Evolutionary conservation across 1,140 invertebrate species (phyloP), one percentile per base, ranked within the genome.

Genomic region (Drosophila busckii): DNA sequence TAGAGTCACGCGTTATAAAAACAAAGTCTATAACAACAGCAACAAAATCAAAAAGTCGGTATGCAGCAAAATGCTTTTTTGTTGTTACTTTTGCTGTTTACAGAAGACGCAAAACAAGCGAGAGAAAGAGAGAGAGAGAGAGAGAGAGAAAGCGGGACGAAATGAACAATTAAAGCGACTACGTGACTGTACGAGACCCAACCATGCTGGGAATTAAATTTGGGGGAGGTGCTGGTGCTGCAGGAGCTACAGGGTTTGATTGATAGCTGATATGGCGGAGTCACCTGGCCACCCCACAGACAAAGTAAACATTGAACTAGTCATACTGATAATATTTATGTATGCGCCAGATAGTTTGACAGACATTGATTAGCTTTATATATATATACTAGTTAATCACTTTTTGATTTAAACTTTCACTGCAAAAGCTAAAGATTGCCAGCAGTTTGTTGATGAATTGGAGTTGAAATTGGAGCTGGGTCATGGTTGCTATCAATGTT

Each of bases 181-280:
- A 80, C 75, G 73, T 80, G 73, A 80, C 75, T 80, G 75, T 80
- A 80, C 75, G 42, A 80, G 70, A 71, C 67, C 63, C 34, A 20
- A 54, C 38, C 38, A 59, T 64, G 41, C 40, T 52, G 32, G 40
- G 40, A 31, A 40, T 54, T 54, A 0, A 15, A 37, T 38, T 38
- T n/a, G 17, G 56, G 13, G 41, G 9, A 28, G 23, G 38, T 5
- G 12, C 17, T 17, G n/a, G 4, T 17, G 16, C 29, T 60, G 38
- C 42, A 25, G 35, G 48, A 35, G 22, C 32, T 61, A 41, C 66
- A 34, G 49, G 34, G 32, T 62, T 66, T 62, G 71, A 71, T 66
- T 78, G 71, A 78, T 66, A 58, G 52, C 62, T 40, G 70, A 76
- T 76, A 53, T 65, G 19, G 13, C 23, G 16, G 23, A 48, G 32